Evolutionary conservation across 2,797 vertebrate genomes (phyloP).

Genomic region (Parotocinclus haroldoi): DNA sequence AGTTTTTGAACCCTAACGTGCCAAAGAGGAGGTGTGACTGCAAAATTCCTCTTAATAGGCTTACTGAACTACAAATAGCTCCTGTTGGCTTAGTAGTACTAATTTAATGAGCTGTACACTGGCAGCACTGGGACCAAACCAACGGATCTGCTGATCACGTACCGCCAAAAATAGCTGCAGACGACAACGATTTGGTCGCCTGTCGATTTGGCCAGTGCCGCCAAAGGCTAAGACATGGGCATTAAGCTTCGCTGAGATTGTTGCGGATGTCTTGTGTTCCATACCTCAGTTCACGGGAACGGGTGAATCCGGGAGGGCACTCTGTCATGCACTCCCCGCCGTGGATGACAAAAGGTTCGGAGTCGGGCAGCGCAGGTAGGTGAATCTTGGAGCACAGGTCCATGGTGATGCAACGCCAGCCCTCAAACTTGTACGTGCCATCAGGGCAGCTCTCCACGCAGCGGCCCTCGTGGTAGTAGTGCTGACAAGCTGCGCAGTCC

Average conservation of each 20-base stretch:
- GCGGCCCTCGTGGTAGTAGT: constrained; percentile 83
- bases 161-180: constrained; percentile 18
- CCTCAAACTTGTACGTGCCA: constrained; percentile 89
- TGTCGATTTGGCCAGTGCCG: background rate
- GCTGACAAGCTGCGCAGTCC: constrained; percentile 86
- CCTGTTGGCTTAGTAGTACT: too few species aligned
- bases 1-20: too few species aligned
- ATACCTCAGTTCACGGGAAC: constrained; percentile 83
- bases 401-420: constrained; percentile 91
- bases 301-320: constrained; percentile 89
- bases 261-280: too few species aligned
- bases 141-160: constrained; percentile 10
- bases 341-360: constrained; percentile 85
- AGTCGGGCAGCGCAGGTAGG: constrained; percentile 58
- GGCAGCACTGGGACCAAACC: background rate
- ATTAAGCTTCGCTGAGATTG: background rate
- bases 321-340: constrained; percentile 88
- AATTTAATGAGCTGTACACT: too few species aligned
- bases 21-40: too few species aligned
- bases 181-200: background rate
- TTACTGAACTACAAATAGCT: too few species aligned
- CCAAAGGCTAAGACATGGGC: background rate
- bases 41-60: too few species aligned
- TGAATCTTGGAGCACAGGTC: constrained; percentile 84
- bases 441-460: constrained; percentile 86